Conservation (phyloP, 2,113 vertebrate species). For the Pseudopipra pipra region DNA sequence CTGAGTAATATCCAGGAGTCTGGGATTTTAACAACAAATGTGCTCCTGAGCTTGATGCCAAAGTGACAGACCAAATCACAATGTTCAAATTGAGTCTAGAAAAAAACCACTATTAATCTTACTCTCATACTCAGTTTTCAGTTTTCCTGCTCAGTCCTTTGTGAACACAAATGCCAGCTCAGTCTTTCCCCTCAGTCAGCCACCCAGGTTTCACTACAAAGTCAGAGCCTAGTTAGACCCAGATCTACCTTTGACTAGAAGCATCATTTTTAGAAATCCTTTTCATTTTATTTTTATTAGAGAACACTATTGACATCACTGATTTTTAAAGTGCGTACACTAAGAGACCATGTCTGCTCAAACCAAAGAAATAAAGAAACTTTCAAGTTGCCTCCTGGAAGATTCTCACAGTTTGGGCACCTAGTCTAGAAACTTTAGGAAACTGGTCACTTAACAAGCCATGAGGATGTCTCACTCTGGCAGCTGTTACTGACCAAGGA, state of each 20-base stretch:
- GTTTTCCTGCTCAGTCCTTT: neutral
- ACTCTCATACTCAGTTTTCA: neutral
- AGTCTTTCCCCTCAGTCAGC: neutral
- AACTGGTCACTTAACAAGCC: neutral
- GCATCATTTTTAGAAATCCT: neutral
- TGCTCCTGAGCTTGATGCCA: neutral
- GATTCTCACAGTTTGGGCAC: neutral
- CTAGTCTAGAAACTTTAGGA: neutral
- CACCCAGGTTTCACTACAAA: neutral
- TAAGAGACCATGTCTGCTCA: neutral
- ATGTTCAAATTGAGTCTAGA: neutral
- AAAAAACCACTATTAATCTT: neutral
- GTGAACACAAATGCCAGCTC: neutral
- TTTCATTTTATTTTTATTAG: neutral
- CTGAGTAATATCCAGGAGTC: neutral
- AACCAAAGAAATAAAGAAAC: neutral
- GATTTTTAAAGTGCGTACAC: neutral
- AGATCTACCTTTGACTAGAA: neutral
- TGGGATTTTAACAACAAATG: neutral
- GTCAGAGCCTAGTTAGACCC: neutral
- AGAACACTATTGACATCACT: neutral
- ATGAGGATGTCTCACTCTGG: neutral
- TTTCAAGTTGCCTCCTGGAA: neutral
- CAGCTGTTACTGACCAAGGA: neutral
- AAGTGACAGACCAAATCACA: neutral